A percentile compares a stretch with the other conserved stretches of the same genome.
phyloP scores from a whole-genome alignment of 2,797 vertebrate genomes.

The Micropoecilia bifurca region DNA sequence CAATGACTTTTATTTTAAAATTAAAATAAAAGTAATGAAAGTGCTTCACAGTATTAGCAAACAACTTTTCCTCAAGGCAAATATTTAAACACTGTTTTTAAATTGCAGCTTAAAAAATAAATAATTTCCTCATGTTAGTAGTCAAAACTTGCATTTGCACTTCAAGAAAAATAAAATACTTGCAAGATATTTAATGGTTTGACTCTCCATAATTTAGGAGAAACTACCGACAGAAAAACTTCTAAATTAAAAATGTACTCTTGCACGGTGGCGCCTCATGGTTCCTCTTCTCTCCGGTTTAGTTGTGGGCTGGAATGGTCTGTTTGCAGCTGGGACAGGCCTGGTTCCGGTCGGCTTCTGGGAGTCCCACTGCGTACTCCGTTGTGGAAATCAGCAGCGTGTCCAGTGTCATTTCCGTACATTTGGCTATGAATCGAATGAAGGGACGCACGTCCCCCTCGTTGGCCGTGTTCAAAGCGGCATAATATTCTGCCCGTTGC shows the following conservation, averaged over 20 bases:
- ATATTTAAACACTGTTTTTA: constrained; percentile 12
- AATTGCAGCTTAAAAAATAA: constrained; percentile 7
- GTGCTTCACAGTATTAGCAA: constrained; percentile 62
- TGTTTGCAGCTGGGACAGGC: constrained; percentile 81
- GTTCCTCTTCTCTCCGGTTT: constrained; percentile 43
- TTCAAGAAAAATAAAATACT: not conserved
- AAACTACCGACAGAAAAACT: not conserved
- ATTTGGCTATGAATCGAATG: constrained; percentile 96
- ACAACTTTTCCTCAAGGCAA: constrained; percentile 20
- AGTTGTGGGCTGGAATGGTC: constrained; percentile 89
- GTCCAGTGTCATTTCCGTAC: constrained; percentile 94
- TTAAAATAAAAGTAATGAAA: constrained; percentile 69
- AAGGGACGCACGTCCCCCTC: constrained; percentile 96
- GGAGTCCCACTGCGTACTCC: constrained; percentile 90
- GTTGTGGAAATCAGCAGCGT: constrained; percentile 93
- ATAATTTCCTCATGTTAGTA: not conserved
- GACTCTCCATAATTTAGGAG: not conserved
- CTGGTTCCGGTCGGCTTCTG: constrained; percentile 81
- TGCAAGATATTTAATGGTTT: constrained; percentile 9
- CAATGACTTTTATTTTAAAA: constrained; percentile 66
- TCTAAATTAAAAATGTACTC: constrained; percentile 3
- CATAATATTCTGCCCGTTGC: constrained; percentile 92
- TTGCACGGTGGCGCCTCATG: constrained; percentile 2
- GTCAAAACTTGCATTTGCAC: constrained; percentile 9
- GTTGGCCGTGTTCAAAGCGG: constrained; percentile 90